phyloP scores from a whole-genome alignment of 2,797 vertebrate species.

The Parauchenoglanis punctatus region DNA sequence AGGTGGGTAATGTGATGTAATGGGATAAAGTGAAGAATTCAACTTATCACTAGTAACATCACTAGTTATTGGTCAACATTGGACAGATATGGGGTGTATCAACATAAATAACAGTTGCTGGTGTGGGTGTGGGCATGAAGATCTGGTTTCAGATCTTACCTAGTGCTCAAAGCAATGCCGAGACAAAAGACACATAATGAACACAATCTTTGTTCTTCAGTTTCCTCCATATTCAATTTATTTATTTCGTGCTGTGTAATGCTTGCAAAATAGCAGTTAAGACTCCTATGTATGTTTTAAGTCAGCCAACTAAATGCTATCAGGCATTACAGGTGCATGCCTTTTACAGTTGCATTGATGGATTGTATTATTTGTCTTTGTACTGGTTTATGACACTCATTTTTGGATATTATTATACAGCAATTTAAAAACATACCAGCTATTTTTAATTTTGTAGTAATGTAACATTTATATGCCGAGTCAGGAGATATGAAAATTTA shows the following conservation, averaged over 20 bases:
- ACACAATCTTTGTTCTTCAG: not conserved
- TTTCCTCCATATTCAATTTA: not conserved
- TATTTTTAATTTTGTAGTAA: not conserved
- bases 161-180: not conserved
- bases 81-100: not conserved
- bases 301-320: not conserved
- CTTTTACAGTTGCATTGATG: not conserved
- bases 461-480: not conserved
- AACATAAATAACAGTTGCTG: not conserved
- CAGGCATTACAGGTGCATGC: not conserved
- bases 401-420: not conserved
- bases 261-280: not conserved
- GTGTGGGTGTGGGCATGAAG: not conserved
- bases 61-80: not conserved
- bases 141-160: not conserved
- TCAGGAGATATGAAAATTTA: not conserved
- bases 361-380: not conserved
- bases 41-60: not conserved
- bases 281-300: not conserved
- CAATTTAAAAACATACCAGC: not conserved
- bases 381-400: not conserved
- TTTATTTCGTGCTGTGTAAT: not conserved
- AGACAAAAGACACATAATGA: not conserved
- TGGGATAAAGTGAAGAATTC: not conserved
- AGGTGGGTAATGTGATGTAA: not conserved